Conservation (phyloP, 2,888 invertebrate species). For the Cataglyphis altisquamis region DNA sequence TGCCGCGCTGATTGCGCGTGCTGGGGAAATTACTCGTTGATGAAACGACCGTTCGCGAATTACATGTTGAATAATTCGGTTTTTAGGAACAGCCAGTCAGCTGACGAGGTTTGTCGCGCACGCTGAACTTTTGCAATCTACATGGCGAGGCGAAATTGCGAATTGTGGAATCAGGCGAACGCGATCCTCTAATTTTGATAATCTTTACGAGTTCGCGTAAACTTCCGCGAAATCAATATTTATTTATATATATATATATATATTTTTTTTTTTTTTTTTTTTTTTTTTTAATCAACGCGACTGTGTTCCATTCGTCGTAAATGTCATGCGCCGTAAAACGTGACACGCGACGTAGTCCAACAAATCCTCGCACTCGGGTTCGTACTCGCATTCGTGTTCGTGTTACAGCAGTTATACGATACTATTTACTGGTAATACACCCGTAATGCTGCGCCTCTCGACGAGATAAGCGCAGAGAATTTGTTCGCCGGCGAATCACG, state of each 20-base stretch:
- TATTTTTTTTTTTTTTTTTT: no score
- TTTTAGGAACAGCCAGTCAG: constrained; percentile 34
- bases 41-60: constrained; percentile 46
- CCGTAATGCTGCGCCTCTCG: constrained; percentile 42
- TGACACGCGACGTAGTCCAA: constrained; percentile 17
- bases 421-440: constrained; percentile 44
- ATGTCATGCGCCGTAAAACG: constrained; percentile 17
- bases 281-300: neutral
- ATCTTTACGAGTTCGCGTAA: constrained; percentile 13
- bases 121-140: constrained; percentile 43
- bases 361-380: constrained; percentile 34
- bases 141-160: constrained; percentile 13
- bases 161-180: neutral
- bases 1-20: constrained; percentile 42
- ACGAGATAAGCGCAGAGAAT: constrained; percentile 49
- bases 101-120: constrained; percentile 35
- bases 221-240: neutral
- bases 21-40: constrained; percentile 47
- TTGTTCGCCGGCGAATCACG: constrained; percentile 52
- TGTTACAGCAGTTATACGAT: constrained; percentile 48
- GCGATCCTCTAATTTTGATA: constrained; percentile 42
- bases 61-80: constrained; percentile 54
- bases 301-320: neutral
- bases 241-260: no score
- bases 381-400: constrained; percentile 39